Percentiles rank a stretch among this genome's conserved stretches.
phyloP scores from a whole-genome alignment of 1,140 invertebrate genomes.

The Caenorhabditis inopinata region DNA sequence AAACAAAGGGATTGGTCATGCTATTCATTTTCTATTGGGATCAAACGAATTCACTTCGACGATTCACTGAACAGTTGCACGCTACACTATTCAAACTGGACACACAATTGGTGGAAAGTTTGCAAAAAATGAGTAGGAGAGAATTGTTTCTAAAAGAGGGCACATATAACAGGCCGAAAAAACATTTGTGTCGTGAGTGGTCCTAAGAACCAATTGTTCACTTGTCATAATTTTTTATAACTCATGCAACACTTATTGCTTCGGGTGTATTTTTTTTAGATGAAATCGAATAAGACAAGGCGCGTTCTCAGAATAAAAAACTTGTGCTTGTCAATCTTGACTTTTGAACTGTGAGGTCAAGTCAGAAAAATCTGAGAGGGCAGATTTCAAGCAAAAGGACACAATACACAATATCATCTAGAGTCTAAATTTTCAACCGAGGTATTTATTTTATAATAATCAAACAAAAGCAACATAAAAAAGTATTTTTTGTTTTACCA shows the following conservation, averaged over 20 bases:
- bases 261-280: not conserved
- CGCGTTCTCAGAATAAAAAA: too few relatives aligned
- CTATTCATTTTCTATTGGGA: constrained; percentile 20
- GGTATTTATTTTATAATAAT: too few relatives aligned
- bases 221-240: constrained; percentile 15
- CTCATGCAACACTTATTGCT: constrained; percentile 30
- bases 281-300: not conserved
- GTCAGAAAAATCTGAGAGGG: too few relatives aligned
- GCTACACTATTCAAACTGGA: not conserved
- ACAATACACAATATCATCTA: too few relatives aligned
- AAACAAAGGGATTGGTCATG: not conserved
- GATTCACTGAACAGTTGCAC: constrained; percentile 21
- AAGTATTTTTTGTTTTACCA: too few relatives aligned
- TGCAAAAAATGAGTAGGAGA: not conserved
- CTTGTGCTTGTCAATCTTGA: too few relatives aligned
- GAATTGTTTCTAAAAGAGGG: not conserved
- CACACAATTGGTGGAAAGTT: not conserved
- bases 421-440: too few relatives aligned
- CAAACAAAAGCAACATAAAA: too few relatives aligned
- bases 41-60: constrained; percentile 9
- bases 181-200: not conserved
- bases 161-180: not conserved
- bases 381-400: too few relatives aligned
- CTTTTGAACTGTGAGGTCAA: too few relatives aligned
- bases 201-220: not conserved